phyloP scores from a whole-genome alignment of 2,888 invertebrate genomes.

The Epinotia demarniana region DNA sequence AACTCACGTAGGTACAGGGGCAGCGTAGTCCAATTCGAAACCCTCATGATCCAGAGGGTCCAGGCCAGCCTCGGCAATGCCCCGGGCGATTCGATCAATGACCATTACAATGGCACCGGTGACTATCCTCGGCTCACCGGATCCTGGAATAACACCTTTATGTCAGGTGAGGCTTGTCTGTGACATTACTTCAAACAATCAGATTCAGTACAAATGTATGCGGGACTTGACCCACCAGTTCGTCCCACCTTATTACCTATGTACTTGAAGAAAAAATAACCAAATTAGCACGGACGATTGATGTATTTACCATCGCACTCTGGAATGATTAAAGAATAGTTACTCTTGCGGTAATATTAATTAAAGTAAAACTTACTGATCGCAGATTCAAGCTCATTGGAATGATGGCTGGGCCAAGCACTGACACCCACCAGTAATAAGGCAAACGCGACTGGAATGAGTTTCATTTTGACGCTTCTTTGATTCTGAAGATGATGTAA shows the following conservation, averaged over 20 bases:
- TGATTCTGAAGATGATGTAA: neutral
- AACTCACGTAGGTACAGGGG: conserved; percentile 68
- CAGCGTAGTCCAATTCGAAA: conserved; percentile 38
- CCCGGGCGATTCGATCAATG: conserved; percentile 55
- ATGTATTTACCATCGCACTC: too few species aligned
- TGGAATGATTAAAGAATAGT: too few species aligned
- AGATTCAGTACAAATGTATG: too few species aligned
- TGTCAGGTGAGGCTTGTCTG: neutral
- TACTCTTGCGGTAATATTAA: neutral
- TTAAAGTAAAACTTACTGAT: conserved; percentile 5
- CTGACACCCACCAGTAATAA: conserved; percentile 56
- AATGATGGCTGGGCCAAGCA: conserved; percentile 50
- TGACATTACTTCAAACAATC: too few species aligned
- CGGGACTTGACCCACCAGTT: too few species aligned
- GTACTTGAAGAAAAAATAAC: too few species aligned
- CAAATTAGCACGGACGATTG: too few species aligned
- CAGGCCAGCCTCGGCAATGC: conserved; percentile 58
- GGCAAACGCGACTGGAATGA: conserved; percentile 52
- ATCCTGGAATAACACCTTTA: neutral
- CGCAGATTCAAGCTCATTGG: conserved; percentile 31
- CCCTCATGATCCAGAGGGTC: conserved; percentile 59
- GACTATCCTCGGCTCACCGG: conserved; percentile 39
- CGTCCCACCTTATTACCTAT: too few species aligned
- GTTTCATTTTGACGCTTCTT: conserved; percentile 58
- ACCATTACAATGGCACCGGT: conserved; percentile 49